phyloP scores from a whole-genome alignment of 2,113 vertebrate genomes.

The Pollimyrus isidori region DNA sequence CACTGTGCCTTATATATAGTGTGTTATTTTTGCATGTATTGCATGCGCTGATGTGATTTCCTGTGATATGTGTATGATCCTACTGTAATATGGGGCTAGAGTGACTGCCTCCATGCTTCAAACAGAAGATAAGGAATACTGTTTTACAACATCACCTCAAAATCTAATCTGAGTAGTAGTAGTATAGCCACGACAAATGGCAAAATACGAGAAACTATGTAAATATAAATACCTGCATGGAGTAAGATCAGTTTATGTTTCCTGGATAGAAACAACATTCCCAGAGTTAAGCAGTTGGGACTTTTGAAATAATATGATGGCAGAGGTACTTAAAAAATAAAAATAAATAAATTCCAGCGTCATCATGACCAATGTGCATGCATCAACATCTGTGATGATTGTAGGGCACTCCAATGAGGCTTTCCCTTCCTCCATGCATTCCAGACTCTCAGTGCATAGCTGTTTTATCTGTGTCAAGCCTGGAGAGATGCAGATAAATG shows the following conservation, averaged over 20 bases:
- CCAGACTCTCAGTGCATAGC: neutral
- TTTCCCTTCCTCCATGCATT: neutral
- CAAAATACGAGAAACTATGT: neutral
- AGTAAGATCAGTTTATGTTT: neutral
- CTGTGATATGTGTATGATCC: neutral
- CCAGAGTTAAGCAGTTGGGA: neutral
- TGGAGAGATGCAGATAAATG: neutral
- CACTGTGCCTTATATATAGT: neutral
- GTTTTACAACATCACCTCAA: neutral
- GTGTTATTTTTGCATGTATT: neutral
- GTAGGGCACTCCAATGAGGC: neutral
- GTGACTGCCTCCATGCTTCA: neutral
- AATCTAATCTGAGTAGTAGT: neutral
- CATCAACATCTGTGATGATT: slow-evolving; percentile 2
- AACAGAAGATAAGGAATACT: neutral
- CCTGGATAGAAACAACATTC: neutral
- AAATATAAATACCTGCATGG: slow-evolving; percentile 10
- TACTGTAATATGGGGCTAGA: neutral
- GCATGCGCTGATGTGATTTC: neutral
- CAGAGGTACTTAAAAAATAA: neutral
- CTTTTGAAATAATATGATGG: slow-evolving; percentile 4
- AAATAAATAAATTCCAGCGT: neutral
- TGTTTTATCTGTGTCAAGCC: neutral
- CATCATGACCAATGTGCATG: neutral
- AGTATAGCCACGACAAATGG: neutral